Evolutionary conservation across 2,113 vertebrate species (phyloP).

Genomic region (Phyllostomus hastatus): DNA sequence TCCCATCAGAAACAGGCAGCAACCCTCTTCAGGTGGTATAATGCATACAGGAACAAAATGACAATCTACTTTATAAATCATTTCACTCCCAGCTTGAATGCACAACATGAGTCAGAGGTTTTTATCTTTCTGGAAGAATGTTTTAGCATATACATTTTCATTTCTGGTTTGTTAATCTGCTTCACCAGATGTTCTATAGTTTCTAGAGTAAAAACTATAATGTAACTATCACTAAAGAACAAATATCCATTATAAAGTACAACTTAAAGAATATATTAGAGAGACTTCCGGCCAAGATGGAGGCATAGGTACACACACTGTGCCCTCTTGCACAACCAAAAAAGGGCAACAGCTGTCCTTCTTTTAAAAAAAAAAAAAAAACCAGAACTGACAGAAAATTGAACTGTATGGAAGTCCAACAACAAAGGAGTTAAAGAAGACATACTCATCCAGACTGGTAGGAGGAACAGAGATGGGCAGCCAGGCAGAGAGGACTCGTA

Average conservation of each 20-base stretch:
- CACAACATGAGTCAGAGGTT: not conserved
- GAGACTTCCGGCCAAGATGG: too few species aligned
- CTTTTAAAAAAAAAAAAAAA: too few species aligned
- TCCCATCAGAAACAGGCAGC: conserved; percentile 86
- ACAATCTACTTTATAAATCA: not conserved
- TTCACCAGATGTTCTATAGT: not conserved
- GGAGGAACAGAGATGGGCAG: too few species aligned
- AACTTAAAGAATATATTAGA: not conserved
- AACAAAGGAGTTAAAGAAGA: too few species aligned
- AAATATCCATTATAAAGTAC: not conserved
- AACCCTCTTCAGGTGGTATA: conserved; percentile 90
- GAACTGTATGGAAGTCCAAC: too few species aligned
- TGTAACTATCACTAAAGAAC: not conserved
- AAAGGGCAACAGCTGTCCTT: too few species aligned
- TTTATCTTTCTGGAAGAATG: not conserved
- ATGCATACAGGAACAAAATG: fast-evolving
- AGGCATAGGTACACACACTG: too few species aligned
- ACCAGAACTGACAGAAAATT: too few species aligned
- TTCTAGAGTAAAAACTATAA: not conserved
- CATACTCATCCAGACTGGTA: too few species aligned
- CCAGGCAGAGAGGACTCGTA: too few species aligned
- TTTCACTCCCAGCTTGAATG: not conserved
- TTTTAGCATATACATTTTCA: not conserved
- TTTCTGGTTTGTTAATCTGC: not conserved
- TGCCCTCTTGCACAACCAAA: too few species aligned